These are phyloP conservation scores for Triplophysa dalaica DNA, from an alignment of 2,113 vertebrate genomes.

Conservation along the genomic window DNA sequence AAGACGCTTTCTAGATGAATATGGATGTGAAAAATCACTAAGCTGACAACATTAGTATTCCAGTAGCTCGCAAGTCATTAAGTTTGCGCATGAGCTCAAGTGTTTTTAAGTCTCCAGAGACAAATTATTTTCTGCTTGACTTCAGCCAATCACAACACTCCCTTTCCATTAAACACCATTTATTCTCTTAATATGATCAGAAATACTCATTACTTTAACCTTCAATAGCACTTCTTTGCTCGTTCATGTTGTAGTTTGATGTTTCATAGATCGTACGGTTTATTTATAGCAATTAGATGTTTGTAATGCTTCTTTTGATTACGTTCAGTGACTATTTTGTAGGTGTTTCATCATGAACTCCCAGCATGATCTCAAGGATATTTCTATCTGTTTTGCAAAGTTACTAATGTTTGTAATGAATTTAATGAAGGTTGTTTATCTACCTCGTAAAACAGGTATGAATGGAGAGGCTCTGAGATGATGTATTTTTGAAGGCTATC, in stretches of 20 bases:
- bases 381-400: too few species aligned
- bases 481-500: too few species aligned
- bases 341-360: too few species aligned
- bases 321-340: too few species aligned
- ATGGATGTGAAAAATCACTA: background rate
- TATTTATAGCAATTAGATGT: too few species aligned
- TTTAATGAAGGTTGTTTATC: too few species aligned
- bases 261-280: background rate
- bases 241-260: constrained; percentile 38
- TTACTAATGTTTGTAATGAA: too few species aligned
- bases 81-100: constrained; percentile 2
- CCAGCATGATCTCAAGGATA: too few species aligned
- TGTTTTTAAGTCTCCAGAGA: constrained; percentile 44
- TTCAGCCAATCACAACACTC: constrained; percentile 63
- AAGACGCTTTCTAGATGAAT: background rate
- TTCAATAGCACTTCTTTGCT: constrained; percentile 32
- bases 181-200: constrained; percentile 58
- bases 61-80: background rate
- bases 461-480: too few species aligned
- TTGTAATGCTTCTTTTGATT: too few species aligned
- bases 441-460: too few species aligned
- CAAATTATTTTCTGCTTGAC: constrained; percentile 68
- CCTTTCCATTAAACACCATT: constrained; percentile 58
- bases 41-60: constrained; percentile 15
- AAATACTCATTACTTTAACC: constrained; percentile 52